Percentiles rank a stretch among this genome's conserved stretches.
Evolutionary conservation across 2,888 invertebrate genomes (phyloP).

Genomic region (Glyphotaelius pellucidus): DNA sequence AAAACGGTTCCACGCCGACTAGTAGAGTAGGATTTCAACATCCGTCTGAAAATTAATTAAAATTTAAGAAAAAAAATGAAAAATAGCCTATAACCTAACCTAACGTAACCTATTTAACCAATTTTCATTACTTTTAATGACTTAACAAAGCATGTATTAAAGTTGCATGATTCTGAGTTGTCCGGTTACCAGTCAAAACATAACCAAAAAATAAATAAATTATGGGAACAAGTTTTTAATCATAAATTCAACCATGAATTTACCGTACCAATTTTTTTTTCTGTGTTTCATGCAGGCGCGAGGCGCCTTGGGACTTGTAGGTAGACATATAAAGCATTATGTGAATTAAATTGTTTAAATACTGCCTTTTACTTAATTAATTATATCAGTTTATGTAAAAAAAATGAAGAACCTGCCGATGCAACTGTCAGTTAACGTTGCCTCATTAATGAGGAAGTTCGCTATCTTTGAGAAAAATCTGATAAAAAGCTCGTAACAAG

Average conservation of each 20-base stretch:
- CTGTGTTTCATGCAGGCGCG: background rate
- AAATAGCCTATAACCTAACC: too few species aligned
- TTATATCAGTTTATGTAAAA: background rate
- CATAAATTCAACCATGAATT: background rate
- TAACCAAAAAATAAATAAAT: too few species aligned
- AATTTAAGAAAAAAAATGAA: too few species aligned
- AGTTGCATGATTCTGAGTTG: too few species aligned
- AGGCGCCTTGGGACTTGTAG: background rate
- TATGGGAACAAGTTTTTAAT: too few species aligned
- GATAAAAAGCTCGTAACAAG: slow-evolving; percentile 2
- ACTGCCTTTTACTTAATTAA: background rate
- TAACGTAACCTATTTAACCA: too few species aligned
- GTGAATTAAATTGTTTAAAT: background rate
- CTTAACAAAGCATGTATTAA: too few species aligned
- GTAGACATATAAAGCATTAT: background rate
- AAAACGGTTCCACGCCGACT: too few species aligned
- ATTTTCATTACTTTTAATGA: too few species aligned
- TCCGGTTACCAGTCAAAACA: too few species aligned
- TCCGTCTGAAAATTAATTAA: too few species aligned
- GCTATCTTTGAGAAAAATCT: background rate
- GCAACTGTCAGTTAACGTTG: background rate
- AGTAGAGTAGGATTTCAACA: too few species aligned
- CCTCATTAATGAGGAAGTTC: background rate
- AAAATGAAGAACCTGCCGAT: slow-evolving; percentile 2
- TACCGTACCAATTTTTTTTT: background rate